Evolutionary conservation across 2,113 vertebrate species (phyloP).

Genomic region (Perca fluviatilis): DNA sequence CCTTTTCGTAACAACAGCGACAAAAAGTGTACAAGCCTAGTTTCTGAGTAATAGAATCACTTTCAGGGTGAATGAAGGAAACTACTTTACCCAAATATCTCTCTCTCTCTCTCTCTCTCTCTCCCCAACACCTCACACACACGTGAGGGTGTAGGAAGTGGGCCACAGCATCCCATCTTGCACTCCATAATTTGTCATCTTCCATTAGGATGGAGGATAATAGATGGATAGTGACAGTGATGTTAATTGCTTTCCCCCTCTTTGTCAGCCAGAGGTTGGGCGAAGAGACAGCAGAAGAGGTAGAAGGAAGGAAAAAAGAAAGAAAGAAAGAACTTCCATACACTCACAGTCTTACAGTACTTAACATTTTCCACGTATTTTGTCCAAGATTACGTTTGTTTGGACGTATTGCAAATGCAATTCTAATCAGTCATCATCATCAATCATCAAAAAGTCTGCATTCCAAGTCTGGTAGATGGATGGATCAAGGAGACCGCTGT

Average conservation of each 20-base stretch:
- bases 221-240: slow-evolving; percentile 85
- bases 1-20: not conserved
- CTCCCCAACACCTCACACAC: not conserved
- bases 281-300: slow-evolving; percentile 17
- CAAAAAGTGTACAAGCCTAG: not conserved
- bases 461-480: too few species aligned
- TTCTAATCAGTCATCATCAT: too few species aligned
- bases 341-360: not conserved
- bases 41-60: not conserved
- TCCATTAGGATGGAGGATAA: slow-evolving; percentile 78
- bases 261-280: slow-evolving; percentile 66
- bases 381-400: too few species aligned
- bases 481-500: too few species aligned
- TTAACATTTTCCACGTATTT: not conserved
- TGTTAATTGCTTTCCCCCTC: slow-evolving; percentile 82
- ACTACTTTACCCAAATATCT: not conserved
- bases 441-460: too few species aligned
- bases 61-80: slow-evolving; percentile 3
- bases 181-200: slow-evolving; percentile 81
- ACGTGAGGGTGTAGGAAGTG: slow-evolving; percentile 16
- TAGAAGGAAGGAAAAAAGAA: not conserved
- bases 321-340: not conserved
- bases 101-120: not conserved
- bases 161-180: slow-evolving; percentile 43
- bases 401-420: too few species aligned